These are phyloP conservation scores for Ibycter americanus DNA, from an alignment of 2,797 vertebrate species.

Conservation along the genomic window DNA sequence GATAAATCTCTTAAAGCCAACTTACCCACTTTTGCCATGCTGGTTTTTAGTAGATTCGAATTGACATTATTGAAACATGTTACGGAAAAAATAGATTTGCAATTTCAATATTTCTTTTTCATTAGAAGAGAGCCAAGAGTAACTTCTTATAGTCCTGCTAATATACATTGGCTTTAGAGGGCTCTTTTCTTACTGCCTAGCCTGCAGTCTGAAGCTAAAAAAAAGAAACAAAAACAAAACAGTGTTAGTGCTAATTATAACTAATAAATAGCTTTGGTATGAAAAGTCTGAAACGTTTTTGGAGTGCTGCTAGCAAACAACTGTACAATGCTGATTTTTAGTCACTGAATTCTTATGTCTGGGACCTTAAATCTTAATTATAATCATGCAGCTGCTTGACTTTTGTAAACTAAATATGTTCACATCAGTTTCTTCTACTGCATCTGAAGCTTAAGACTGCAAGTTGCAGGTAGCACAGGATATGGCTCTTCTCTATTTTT, in stretches of 20 bases:
- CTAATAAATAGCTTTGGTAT: not conserved
- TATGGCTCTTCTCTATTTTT: not conserved
- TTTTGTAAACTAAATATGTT: not conserved
- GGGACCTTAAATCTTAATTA: not conserved
- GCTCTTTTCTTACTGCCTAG: not conserved
- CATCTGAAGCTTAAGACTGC: not conserved
- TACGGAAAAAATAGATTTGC: not conserved
- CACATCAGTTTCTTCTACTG: not conserved
- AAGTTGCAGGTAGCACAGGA: not conserved
- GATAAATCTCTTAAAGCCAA: not conserved
- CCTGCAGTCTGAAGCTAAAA: not conserved
- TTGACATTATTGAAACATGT: not conserved
- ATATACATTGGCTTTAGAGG: not conserved
- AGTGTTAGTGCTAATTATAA: not conserved
- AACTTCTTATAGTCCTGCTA: not conserved
- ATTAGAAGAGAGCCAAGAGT: not conserved
- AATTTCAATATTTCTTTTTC: not conserved
- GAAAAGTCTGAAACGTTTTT: not conserved
- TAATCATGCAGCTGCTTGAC: not conserved
- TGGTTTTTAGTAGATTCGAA: not conserved
- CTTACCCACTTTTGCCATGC: not conserved
- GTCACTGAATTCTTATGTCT: not conserved
- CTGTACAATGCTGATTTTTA: not conserved
- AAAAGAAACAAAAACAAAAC: not conserved
- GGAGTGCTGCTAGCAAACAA: not conserved